Conservation (phyloP, 2,113 vertebrate genomes). For the Oreochromis aureus region DNA sequence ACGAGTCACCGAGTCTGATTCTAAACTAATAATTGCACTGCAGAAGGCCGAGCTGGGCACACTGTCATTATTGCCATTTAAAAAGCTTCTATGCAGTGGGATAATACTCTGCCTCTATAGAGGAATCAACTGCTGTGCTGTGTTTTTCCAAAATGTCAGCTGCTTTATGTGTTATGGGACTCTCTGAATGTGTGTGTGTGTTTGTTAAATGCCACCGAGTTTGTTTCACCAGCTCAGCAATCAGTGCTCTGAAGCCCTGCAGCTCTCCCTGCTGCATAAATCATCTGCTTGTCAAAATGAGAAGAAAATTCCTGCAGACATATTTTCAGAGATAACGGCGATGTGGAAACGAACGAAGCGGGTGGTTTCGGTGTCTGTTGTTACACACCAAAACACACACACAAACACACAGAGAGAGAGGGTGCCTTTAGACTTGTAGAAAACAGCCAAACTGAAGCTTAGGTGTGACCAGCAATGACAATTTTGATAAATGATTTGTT, state of each 20-base stretch:
- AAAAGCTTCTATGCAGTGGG: neutral
- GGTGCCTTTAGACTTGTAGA: neutral
- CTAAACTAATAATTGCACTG: neutral
- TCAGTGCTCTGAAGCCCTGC: neutral
- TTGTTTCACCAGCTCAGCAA: constrained; percentile 27
- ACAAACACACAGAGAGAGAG: neutral
- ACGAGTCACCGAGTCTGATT: neutral
- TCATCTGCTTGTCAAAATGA: constrained; percentile 24
- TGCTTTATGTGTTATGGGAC: neutral
- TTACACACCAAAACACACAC: neutral
- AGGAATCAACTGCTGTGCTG: neutral
- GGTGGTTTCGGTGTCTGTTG: neutral
- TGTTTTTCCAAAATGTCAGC: constrained; percentile 33
- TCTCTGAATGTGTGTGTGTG: neutral
- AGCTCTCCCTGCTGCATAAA: constrained; percentile 3
- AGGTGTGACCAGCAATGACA: neutral
- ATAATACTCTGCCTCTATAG: neutral
- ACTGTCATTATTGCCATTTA: neutral
- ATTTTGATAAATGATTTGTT: constrained; percentile 17
- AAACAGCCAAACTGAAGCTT: neutral
- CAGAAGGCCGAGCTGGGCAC: neutral
- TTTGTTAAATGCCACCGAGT: constrained; percentile 26
- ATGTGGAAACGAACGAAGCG: neutral
- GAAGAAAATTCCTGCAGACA: constrained; percentile 33
- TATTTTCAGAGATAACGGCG: constrained; percentile 15